Evolutionary conservation across 2,797 vertebrate species (phyloP).

Genomic region (Muscicapa striata): DNA sequence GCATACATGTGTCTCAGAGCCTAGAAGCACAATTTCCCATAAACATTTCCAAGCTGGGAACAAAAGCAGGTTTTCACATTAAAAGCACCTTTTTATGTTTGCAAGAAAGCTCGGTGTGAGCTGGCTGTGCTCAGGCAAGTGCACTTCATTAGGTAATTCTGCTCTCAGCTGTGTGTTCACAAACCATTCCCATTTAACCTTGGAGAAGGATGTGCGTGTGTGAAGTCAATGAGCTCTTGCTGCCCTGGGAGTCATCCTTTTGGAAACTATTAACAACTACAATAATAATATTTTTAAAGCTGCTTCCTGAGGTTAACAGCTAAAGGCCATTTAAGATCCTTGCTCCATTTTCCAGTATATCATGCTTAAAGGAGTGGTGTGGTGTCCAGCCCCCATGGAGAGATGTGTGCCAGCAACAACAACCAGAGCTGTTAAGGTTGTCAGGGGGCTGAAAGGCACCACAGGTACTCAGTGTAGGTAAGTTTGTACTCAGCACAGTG

Average conservation of each 20-base stretch:
- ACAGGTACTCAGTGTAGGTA: neutral
- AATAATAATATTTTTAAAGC: constrained; percentile 19
- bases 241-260: neutral
- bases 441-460: neutral
- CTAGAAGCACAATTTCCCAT: constrained; percentile 21
- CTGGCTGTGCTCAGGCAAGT: constrained; percentile 17
- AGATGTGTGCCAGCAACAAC: neutral
- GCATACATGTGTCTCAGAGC: neutral
- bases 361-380: neutral
- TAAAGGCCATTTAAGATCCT: neutral
- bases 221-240: constrained; percentile 13
- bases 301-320: constrained; percentile 2
- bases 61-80: constrained; percentile 34
- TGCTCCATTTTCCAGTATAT: neutral
- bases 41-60: constrained; percentile 19
- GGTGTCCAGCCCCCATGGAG: neutral
- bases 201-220: neutral
- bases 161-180: constrained; percentile 12
- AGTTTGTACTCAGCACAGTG: neutral
- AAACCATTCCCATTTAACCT: constrained; percentile 15
- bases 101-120: neutral
- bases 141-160: constrained; percentile 51
- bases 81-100: constrained; percentile 21
- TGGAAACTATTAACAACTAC: neutral
- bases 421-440: neutral